Conservation (phyloP, 2,113 vertebrate genomes). For the Eulacestoma nigropectus region DNA sequence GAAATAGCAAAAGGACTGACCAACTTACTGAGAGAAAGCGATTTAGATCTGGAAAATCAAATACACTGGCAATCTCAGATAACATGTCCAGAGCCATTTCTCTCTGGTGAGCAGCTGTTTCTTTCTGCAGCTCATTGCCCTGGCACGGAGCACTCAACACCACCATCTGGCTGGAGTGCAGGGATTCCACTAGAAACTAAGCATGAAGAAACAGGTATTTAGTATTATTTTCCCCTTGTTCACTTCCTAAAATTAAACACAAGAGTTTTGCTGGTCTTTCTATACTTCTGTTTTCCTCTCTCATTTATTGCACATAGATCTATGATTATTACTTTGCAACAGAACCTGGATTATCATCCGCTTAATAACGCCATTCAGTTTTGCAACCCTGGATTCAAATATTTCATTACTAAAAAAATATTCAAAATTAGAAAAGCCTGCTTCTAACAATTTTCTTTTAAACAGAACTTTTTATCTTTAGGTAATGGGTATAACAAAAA, state of each 20-base stretch:
- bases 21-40: slow-evolving; percentile 90
- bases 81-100: slow-evolving; percentile 89
- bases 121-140: slow-evolving; percentile 76
- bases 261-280: background rate
- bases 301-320: background rate
- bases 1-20: background rate
- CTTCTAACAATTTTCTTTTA: background rate
- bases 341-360: background rate
- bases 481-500: background rate
- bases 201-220: background rate
- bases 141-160: slow-evolving; percentile 75
- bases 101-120: slow-evolving; percentile 86
- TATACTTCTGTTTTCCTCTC: background rate
- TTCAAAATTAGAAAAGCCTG: background rate
- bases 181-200: slow-evolving; percentile 94
- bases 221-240: background rate
- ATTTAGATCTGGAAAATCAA: slow-evolving; percentile 96
- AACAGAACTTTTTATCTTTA: background rate
- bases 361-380: background rate
- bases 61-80: slow-evolving; percentile 93
- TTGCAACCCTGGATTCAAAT: background rate
- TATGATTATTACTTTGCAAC: background rate
- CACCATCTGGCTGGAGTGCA: slow-evolving; percentile 88
- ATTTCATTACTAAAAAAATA: background rate
- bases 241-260: background rate